Evolutionary conservation across 2,888 invertebrate species (phyloP).

Genomic region (Notocelia uddmanniana): DNA sequence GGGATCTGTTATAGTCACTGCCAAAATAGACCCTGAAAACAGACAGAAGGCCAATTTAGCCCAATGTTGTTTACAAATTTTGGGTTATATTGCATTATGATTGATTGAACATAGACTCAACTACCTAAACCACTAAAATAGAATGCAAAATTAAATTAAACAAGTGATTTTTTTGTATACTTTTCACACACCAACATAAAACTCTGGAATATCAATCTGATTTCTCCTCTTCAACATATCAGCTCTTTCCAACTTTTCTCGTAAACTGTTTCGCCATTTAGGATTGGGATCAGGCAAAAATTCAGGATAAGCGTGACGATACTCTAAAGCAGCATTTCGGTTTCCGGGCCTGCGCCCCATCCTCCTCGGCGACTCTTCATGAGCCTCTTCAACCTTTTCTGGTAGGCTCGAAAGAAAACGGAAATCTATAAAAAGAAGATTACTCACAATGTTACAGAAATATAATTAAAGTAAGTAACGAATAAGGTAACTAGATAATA

Average conservation of each 20-base stretch:
- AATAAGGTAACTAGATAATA: conserved; percentile 52
- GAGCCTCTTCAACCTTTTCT: conserved; percentile 59
- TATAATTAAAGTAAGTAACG: background rate
- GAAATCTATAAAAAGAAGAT: conserved; percentile 60
- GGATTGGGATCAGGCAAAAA: conserved; percentile 95
- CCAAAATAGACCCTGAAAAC: conserved; percentile 91
- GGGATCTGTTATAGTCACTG: conserved; percentile 94
- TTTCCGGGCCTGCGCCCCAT: conserved; percentile 56
- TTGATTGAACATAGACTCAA: too few relatives aligned
- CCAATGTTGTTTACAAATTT: too few relatives aligned
- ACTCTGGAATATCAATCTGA: conserved; percentile 96
- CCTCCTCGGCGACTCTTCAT: conserved; percentile 51
- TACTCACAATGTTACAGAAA: background rate
- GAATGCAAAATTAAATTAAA: background rate
- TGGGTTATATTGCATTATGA: too few relatives aligned
- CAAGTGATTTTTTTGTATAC: background rate
- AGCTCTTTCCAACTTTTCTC: conserved; percentile 95
- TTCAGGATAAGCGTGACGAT: conserved; percentile 93
- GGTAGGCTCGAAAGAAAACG: conserved; percentile 68
- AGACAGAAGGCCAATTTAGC: background rate
- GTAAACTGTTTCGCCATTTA: conserved; percentile 90
- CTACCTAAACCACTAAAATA: too few relatives aligned
- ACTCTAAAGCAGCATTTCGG: conserved; percentile 78
- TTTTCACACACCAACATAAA: conserved; percentile 95
- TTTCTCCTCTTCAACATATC: conserved; percentile 96